Percentiles rank a stretch among this genome's conserved stretches.
Conservation (phyloP, 2,888 invertebrate species). For the Aporophyla lueneburgensis region DNA sequence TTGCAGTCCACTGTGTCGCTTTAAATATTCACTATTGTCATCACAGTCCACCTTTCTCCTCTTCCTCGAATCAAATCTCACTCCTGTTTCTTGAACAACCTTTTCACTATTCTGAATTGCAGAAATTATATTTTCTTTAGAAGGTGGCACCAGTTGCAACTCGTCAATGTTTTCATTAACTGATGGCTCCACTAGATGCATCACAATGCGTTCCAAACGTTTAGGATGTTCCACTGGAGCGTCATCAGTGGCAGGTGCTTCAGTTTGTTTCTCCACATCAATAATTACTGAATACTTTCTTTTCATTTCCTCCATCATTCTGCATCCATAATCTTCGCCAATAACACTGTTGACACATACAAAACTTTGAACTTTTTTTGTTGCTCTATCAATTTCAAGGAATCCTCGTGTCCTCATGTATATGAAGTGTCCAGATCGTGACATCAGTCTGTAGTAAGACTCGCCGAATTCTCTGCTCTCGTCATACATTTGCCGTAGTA, state of each 20-base stretch:
- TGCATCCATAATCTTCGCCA: conserved; percentile 94
- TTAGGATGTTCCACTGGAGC: conserved; percentile 93
- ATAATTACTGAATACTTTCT: conserved; percentile 94
- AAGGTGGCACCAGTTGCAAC: conserved; percentile 84
- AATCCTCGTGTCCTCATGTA: conserved; percentile 96
- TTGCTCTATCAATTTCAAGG: conserved; percentile 94
- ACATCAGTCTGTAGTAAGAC: conserved; percentile 96
- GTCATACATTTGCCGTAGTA: conserved; percentile 97
- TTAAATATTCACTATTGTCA: conserved; percentile 78
- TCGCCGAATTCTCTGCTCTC: conserved; percentile 95
- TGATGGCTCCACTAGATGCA: conserved; percentile 91
- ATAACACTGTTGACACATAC: conserved; percentile 96
- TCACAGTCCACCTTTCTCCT: conserved; percentile 81
- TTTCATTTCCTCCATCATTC: conserved; percentile 95
- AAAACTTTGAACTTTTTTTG: conserved; percentile 95
- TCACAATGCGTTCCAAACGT: conserved; percentile 93
- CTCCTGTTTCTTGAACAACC: conserved; percentile 86
- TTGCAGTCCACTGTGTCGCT: conserved; percentile 78
- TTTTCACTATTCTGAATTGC: conserved; percentile 88
- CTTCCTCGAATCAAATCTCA: conserved; percentile 85
- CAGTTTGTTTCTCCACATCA: conserved; percentile 86
- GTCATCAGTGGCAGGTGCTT: conserved; percentile 77
- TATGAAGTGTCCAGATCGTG: conserved; percentile 96
- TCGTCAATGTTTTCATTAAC: conserved; percentile 81
- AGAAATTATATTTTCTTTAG: conserved; percentile 87